These are phyloP conservation scores for Mesaphorura yosii DNA, from an alignment of 1,140 invertebrate genomes.

Conservation along the genomic window DNA sequence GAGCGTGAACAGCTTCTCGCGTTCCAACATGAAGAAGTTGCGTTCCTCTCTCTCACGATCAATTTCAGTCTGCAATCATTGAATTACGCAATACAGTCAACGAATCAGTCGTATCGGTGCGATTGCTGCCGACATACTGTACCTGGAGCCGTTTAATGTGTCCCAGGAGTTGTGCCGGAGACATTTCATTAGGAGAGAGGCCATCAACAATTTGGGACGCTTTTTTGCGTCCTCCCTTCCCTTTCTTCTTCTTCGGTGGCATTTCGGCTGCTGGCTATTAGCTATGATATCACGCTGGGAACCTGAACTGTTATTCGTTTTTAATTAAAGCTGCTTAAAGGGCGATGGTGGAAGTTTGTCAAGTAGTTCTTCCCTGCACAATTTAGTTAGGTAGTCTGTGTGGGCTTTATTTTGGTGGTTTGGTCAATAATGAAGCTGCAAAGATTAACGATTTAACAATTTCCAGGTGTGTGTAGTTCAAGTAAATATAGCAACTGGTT, in stretches of 20 bases:
- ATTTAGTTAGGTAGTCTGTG: too few species aligned
- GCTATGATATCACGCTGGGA: too few species aligned
- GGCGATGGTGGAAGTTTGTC: too few species aligned
- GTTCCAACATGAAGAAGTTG: constrained; percentile 88
- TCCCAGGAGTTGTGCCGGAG: constrained; percentile 78
- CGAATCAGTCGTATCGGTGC: background rate
- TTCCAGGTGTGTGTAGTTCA: too few species aligned
- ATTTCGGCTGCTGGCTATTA: too few species aligned
- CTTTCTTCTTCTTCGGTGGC: constrained; percentile 7
- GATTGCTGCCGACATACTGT: background rate
- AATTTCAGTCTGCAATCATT: constrained; percentile 47
- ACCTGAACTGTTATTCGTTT: too few species aligned
- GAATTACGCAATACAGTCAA: background rate
- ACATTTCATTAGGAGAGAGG: constrained; percentile 82
- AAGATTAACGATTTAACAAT: too few species aligned
- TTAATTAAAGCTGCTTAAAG: too few species aligned
- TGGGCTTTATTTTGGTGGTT: too few species aligned
- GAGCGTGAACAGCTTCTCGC: constrained; percentile 85
- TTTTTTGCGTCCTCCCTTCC: constrained; percentile 31
- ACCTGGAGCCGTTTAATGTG: constrained; percentile 77
- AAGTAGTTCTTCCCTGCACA: too few species aligned
- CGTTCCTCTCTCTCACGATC: constrained; percentile 86
- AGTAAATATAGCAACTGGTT: too few species aligned
- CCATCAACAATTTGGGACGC: constrained; percentile 62
- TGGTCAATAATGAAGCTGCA: too few species aligned